Evolutionary conservation across 2,888 invertebrate genomes (phyloP).

Genomic region (Scaptodrosophila latifasciaeformis): DNA sequence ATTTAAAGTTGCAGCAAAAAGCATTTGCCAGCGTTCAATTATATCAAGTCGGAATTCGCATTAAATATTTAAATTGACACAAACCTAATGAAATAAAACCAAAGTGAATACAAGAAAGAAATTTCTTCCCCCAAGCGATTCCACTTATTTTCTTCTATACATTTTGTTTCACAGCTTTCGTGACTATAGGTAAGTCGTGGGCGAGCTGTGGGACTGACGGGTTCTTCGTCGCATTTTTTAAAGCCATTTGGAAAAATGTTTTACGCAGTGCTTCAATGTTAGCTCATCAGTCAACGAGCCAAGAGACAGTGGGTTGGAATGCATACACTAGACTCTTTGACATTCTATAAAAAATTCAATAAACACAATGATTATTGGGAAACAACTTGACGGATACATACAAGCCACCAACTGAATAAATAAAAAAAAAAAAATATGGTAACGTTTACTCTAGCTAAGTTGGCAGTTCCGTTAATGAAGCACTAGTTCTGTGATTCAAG

Average conservation of each 20-base stretch:
- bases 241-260: constrained; percentile 15
- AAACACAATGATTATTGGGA: too few relatives aligned
- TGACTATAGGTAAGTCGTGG: too few relatives aligned
- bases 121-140: constrained; percentile 30
- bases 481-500: too few relatives aligned
- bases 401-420: too few relatives aligned
- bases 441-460: too few relatives aligned
- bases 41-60: constrained; percentile 35
- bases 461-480: too few relatives aligned
- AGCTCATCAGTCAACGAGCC: background rate
- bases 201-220: too few relatives aligned
- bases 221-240: background rate
- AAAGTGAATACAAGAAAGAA: constrained; percentile 35
- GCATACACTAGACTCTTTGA: too few relatives aligned
- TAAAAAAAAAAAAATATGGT: too few relatives aligned
- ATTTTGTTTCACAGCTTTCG: too few relatives aligned
- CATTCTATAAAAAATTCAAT: too few relatives aligned
- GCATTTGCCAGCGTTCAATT: constrained; percentile 32
- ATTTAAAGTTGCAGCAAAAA: constrained; percentile 35
- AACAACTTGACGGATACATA: too few relatives aligned
- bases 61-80: constrained; percentile 66
- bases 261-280: constrained; percentile 8
- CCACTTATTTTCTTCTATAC: constrained; percentile 12
- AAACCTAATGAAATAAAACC: constrained; percentile 59
- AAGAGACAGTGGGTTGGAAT: background rate